phyloP scores from a whole-genome alignment of 2,113 vertebrate genomes.

The Pogonocichla stellata region DNA sequence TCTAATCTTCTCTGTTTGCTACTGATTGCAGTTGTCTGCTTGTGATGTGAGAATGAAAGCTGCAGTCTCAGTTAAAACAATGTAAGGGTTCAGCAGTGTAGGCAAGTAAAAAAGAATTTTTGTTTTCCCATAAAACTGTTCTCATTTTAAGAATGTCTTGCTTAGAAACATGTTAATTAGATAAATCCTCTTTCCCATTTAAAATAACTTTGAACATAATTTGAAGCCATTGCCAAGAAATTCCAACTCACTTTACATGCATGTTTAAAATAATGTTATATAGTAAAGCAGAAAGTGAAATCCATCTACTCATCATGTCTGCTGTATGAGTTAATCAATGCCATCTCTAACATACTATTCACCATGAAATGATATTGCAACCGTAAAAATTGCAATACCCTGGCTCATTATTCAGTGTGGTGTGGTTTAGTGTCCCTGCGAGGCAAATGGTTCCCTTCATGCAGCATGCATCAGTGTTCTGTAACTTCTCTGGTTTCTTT shows the following conservation, averaged over 20 bases:
- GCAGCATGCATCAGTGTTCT: neutral
- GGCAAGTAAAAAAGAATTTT: neutral
- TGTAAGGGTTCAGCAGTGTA: neutral
- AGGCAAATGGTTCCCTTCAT: neutral
- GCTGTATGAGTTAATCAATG: neutral
- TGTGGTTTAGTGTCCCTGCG: neutral
- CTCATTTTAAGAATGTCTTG: neutral
- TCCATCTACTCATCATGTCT: neutral
- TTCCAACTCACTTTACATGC: neutral
- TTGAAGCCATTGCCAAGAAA: neutral
- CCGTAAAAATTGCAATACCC: accelerated
- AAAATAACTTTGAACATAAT: neutral
- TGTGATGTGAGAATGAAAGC: neutral
- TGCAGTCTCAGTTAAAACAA: neutral
- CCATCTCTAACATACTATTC: neutral
- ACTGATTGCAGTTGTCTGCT: neutral
- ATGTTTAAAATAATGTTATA: neutral
- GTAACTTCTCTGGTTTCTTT: neutral
- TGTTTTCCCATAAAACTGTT: neutral
- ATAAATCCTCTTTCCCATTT: neutral
- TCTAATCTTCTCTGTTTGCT: neutral
- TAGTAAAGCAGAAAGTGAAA: neutral
- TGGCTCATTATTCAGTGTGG: neutral
- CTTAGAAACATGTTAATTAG: neutral
- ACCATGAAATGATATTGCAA: neutral